These are phyloP conservation scores for Drosophila prolongata DNA, from an alignment of 2,888 invertebrate species.

Conservation along the genomic window DNA sequence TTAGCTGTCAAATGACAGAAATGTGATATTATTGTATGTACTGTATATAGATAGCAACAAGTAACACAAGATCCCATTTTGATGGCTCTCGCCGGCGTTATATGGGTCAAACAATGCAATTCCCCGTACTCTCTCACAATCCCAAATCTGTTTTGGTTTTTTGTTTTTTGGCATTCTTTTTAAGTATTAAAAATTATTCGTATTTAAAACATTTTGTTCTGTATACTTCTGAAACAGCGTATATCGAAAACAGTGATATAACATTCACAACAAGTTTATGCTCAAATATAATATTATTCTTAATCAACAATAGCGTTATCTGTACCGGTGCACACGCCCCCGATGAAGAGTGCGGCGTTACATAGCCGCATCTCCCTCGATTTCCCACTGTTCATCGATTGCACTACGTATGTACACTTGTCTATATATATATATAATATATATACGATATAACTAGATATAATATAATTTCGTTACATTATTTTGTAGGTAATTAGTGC, in stretches of 20 bases:
- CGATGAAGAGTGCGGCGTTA: constrained; percentile 2
- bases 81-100: constrained; percentile 37
- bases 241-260: constrained; percentile 73
- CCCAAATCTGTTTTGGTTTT: constrained; percentile 16
- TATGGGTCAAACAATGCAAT: constrained; percentile 53
- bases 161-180: constrained; percentile 33
- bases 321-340: constrained; percentile 13
- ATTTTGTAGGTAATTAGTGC: constrained; percentile 72
- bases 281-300: constrained; percentile 34
- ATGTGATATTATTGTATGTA: constrained; percentile 48
- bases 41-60: constrained; percentile 76
- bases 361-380: constrained; percentile 3
- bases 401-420: constrained; percentile 28
- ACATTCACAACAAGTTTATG: constrained; percentile 72
- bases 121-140: constrained; percentile 13
- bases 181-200: constrained; percentile 38
- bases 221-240: constrained; percentile 44
- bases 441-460: constrained; percentile 46
- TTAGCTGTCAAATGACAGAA: constrained; percentile 63
- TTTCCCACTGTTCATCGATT: constrained; percentile 1
- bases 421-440: constrained; percentile 40
- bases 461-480: constrained; percentile 51
- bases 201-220: constrained; percentile 42
- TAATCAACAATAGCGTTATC: constrained; percentile 12
- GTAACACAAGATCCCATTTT: constrained; percentile 61